These are phyloP conservation scores for Hippocampus mohnikei DNA, from an alignment of 2,113 vertebrate species.

Conservation along the genomic window DNA sequence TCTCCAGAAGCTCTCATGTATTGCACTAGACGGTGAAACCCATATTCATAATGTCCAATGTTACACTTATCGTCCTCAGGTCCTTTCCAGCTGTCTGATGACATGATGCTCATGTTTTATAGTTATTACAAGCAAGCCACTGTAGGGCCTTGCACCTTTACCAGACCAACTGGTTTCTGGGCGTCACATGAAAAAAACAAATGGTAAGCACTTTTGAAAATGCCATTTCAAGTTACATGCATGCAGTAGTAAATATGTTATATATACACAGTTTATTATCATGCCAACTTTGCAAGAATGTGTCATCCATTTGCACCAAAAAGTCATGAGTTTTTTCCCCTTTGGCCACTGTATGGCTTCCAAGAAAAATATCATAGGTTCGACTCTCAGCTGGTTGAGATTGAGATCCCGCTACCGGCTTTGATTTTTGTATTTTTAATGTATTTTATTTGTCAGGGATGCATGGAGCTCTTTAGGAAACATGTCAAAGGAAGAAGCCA, in stretches of 20 bases:
- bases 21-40: background rate
- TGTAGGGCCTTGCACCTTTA: conserved; percentile 80
- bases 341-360: too few relatives aligned
- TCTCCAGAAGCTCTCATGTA: background rate
- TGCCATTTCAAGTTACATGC: background rate
- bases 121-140: conserved; percentile 93
- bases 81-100: conserved; percentile 89
- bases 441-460: conserved; percentile 77
- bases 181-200: conserved; percentile 86
- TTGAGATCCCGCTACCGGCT: background rate
- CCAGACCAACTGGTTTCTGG: conserved; percentile 83
- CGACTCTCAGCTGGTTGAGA: background rate
- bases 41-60: background rate
- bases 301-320: background rate
- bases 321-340: background rate
- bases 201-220: conserved; percentile 72
- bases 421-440: conserved; percentile 17
- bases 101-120: conserved; percentile 94
- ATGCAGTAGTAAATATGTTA: background rate
- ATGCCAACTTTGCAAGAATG: background rate
- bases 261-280: background rate
- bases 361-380: background rate
- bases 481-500: conserved; percentile 92
- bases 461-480: conserved; percentile 90
- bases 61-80: conserved; percentile 63